Evolutionary conservation across 2,797 vertebrate species (phyloP).

Genomic region (Falco concolor): DNA sequence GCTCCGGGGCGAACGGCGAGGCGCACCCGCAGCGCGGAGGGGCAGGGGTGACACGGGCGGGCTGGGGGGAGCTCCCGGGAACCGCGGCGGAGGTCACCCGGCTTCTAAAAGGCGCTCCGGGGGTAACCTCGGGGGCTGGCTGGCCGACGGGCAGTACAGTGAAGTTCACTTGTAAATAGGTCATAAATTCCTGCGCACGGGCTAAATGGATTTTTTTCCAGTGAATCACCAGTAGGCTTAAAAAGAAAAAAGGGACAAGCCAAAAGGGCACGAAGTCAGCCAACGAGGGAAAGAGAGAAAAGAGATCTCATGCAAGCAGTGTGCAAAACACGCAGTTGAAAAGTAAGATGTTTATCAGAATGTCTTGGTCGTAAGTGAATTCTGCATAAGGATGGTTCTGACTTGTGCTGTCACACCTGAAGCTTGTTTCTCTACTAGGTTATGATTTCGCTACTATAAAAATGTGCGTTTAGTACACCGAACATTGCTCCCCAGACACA

Average conservation of each 20-base stretch:
- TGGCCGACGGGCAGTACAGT: background rate
- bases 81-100: background rate
- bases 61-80: background rate
- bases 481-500: background rate
- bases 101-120: background rate
- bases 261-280: background rate
- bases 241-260: background rate
- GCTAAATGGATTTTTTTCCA: conserved; percentile 9
- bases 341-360: conserved; percentile 16
- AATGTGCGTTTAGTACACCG: background rate
- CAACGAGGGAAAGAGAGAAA: conserved; percentile 18
- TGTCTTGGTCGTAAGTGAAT: background rate
- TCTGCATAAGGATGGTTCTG: background rate
- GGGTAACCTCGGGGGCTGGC: background rate
- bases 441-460: background rate
- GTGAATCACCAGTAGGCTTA: background rate
- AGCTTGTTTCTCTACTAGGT: background rate
- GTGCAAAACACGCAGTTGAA: background rate
- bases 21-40: too few relatives aligned
- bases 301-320: conserved; percentile 11
- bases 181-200: conserved; percentile 6
- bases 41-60: background rate
- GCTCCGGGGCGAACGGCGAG: too few relatives aligned
- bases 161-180: conserved; percentile 5
- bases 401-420: background rate